phyloP scores from a whole-genome alignment of 2,797 vertebrate genomes.

The Coendou prehensilis region DNA sequence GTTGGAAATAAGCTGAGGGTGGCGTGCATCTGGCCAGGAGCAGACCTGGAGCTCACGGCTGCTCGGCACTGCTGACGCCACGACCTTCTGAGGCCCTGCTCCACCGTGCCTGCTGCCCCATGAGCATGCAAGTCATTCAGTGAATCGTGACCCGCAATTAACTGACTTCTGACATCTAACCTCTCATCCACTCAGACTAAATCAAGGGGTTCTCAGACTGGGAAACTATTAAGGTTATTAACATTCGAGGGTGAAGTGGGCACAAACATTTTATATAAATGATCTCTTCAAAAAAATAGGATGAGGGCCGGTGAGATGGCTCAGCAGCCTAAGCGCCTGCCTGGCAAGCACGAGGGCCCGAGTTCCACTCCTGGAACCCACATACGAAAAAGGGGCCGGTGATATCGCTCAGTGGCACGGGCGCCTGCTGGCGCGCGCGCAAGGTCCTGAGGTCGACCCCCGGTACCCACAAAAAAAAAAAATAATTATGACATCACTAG shows the following conservation, averaged over 20 bases:
- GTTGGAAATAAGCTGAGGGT: not conserved
- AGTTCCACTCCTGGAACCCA: too few species aligned
- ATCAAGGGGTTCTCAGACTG: too few species aligned
- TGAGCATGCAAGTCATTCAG: accelerated
- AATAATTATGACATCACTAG: not conserved
- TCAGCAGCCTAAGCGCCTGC: too few species aligned
- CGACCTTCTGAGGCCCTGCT: accelerated
- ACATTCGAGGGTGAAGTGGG: not conserved
- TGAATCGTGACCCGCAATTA: too few species aligned
- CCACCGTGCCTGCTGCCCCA: not conserved
- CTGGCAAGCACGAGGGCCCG: too few species aligned
- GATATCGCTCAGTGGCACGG: too few species aligned
- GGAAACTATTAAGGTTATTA: not conserved
- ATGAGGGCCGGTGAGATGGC: too few species aligned
- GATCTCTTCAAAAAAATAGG: not conserved
- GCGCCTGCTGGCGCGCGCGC: too few species aligned
- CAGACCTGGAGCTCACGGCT: accelerated
- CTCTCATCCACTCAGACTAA: not conserved
- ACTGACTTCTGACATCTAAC: not conserved
- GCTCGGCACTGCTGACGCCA: accelerated
- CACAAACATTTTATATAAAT: too few species aligned
- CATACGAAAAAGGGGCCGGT: too few species aligned
- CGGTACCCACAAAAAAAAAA: not conserved
- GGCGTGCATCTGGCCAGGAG: not conserved
- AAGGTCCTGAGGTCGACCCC: too few species aligned